Conservation (phyloP, 2,888 invertebrate genomes). For the Abrostola tripartita region DNA sequence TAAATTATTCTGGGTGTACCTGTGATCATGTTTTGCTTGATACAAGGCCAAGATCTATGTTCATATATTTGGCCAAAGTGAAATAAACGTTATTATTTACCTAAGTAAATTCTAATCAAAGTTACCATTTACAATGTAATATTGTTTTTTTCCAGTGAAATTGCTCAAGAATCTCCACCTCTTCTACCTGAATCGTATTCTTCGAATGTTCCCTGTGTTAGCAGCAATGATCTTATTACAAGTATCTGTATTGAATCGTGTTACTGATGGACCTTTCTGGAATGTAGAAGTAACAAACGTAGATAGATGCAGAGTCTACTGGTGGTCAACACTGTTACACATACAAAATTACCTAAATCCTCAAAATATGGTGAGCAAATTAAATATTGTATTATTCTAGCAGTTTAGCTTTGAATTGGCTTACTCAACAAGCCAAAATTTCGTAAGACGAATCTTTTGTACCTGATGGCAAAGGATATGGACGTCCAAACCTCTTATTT, state of each 20-base stretch:
- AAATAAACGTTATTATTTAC: too few relatives aligned
- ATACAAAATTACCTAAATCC: constrained; percentile 72
- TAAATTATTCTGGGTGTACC: not conserved
- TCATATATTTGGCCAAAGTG: too few relatives aligned
- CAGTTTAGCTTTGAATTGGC: not conserved
- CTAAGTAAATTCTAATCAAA: too few relatives aligned
- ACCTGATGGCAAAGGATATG: too few relatives aligned
- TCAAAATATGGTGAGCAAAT: constrained; percentile 59
- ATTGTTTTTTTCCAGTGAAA: constrained; percentile 62
- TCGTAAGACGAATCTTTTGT: not conserved
- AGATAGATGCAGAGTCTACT: constrained; percentile 68
- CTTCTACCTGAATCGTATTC: constrained; percentile 75
- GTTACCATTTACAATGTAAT: not conserved
- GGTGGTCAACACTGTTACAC: constrained; percentile 77
- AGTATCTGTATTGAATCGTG: constrained; percentile 67
- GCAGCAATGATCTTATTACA: constrained; percentile 70
- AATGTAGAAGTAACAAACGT: constrained; percentile 38
- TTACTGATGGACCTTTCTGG: constrained; percentile 75
- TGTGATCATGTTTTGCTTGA: too few relatives aligned
- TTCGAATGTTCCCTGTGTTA: constrained; percentile 75
- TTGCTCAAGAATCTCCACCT: constrained; percentile 72
- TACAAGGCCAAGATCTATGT: too few relatives aligned
- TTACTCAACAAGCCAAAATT: not conserved
- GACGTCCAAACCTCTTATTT: too few relatives aligned
- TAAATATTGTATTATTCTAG: too few relatives aligned